phyloP scores from a whole-genome alignment of 2,888 invertebrate species.

The Rhagium mordax region DNA sequence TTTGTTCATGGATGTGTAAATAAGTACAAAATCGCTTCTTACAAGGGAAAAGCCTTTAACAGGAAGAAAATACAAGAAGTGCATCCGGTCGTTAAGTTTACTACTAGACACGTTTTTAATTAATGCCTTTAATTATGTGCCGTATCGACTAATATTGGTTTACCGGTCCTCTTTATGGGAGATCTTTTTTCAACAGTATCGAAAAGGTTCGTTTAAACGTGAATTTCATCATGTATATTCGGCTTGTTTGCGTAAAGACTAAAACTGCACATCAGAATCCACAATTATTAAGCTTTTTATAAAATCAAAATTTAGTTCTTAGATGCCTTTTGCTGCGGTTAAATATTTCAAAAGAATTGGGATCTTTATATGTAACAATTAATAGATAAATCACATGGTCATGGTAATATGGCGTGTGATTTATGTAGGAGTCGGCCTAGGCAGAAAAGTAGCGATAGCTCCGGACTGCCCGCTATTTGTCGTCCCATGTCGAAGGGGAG shows the following conservation, averaged over 20 bases:
- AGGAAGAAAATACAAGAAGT: conserved; percentile 30
- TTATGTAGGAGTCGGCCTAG: conserved; percentile 52
- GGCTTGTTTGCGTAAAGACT: too few relatives aligned
- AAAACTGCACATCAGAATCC: too few relatives aligned
- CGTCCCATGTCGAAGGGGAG: conserved; percentile 56
- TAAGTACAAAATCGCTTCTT: conserved; percentile 44
- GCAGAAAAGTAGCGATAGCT: conserved; percentile 48
- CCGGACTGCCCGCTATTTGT: conserved; percentile 56
- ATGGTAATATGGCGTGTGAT: conserved; percentile 58
- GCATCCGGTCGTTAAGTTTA: conserved; percentile 25
- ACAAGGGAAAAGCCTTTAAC: conserved; percentile 22
- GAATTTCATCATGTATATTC: background rate
- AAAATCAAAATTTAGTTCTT: too few relatives aligned
- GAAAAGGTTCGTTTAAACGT: background rate
- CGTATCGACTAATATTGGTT: conserved; percentile 34
- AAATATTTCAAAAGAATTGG: conserved; percentile 11
- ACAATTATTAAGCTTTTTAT: too few relatives aligned
- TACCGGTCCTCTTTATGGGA: background rate
- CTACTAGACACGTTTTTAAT: conserved; percentile 34
- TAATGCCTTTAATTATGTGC: conserved; percentile 33
- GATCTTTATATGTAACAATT: conserved; percentile 54
- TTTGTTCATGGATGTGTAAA: conserved; percentile 46
- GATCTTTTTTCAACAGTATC: background rate
- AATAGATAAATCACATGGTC: conserved; percentile 59
- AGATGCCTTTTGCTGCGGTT: background rate